Percentiles rank a stretch among this genome's conserved stretches.
Evolutionary conservation across 2,888 invertebrate species (phyloP).

Genomic region (Capitulum mitella): DNA sequence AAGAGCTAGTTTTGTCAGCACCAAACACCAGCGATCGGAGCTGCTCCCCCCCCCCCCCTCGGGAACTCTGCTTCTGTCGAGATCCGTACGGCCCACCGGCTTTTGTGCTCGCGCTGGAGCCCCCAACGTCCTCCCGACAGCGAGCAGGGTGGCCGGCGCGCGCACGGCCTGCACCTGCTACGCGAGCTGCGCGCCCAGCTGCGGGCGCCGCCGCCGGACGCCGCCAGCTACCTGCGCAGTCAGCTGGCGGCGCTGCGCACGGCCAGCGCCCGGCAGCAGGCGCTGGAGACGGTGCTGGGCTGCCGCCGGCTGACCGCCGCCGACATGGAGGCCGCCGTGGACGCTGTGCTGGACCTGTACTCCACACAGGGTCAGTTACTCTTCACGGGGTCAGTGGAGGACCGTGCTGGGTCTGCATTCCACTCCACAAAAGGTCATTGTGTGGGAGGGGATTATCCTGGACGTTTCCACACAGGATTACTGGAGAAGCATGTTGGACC

Average conservation of each 20-base stretch:
- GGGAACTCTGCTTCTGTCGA: too few relatives aligned
- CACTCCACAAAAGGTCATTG: too few relatives aligned
- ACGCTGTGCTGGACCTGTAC: conserved; percentile 42
- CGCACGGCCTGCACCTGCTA: conserved; percentile 11
- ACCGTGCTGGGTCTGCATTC: neutral
- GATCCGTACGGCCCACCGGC: too few relatives aligned
- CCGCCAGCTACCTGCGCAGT: neutral
- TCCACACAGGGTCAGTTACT: neutral
- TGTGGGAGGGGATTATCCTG: too few relatives aligned
- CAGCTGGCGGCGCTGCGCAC: conserved; percentile 59
- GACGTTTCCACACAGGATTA: too few relatives aligned
- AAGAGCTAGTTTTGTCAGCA: too few relatives aligned
- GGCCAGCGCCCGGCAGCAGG: conserved; percentile 61
- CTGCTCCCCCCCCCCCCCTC: too few relatives aligned
- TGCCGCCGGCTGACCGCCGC: conserved; percentile 58
- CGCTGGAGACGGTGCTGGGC: conserved; percentile 59
- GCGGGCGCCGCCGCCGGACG: conserved; percentile 16
- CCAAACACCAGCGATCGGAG: too few relatives aligned
- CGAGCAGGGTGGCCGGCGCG: neutral
- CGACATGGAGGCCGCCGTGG: conserved; percentile 50
- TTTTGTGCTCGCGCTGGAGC: neutral
- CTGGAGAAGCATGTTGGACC: too few relatives aligned
- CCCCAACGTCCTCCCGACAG: neutral
- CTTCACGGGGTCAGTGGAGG: neutral
- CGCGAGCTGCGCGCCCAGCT: conserved; percentile 6